Evolutionary conservation across 2,797 vertebrate genomes (phyloP), one percentile per base, ranked within the genome.

Genomic region (Gymnocypris eckloni): DNA sequence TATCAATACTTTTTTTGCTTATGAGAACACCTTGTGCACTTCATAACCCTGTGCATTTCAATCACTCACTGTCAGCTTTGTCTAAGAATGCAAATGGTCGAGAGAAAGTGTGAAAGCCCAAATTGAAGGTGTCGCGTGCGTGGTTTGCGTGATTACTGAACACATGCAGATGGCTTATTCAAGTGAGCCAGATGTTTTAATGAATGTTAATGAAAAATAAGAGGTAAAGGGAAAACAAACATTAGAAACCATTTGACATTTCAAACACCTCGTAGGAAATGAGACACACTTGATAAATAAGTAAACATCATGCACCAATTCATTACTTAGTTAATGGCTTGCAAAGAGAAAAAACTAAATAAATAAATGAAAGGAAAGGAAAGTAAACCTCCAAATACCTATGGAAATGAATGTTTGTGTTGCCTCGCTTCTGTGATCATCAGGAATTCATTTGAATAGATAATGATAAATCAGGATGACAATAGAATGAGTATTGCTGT

Each of bases 121-220:
- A 85, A 92, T 91, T 90, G 80, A 70, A 72, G 89, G 91, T 91
- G 91, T 90, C 89, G 90, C 89, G 91, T 92, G 91, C 88, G 33
- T 73, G 85, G 91, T 92, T 90, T 89, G 88, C 87, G 90, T 84
- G 91, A 92, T 79, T 91, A 90, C 12, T n/a, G 88, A 86, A 90
- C 91, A 81, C 90, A 86, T 90, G 91, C 95, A 95, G 94, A 95
- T 94, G 95, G 93, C 91, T 93, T 91, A 91, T 93, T 95, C 91
- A 90, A 93, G 91, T 90, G 91, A 93, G 93, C 93, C 95, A 95
- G 95, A 95, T 95, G 95, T 95, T 95, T 95, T 93, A 94, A 96
- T 95, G 94, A 95, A 95, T 96, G 94, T 93, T 95, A 95, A 96
- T 95, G 93, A 92, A 94, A 95, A 95, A 93, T 92, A 93, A 95